Conservation (phyloP, 2,797 vertebrate species). For the Pyrocephalus nanus region DNA sequence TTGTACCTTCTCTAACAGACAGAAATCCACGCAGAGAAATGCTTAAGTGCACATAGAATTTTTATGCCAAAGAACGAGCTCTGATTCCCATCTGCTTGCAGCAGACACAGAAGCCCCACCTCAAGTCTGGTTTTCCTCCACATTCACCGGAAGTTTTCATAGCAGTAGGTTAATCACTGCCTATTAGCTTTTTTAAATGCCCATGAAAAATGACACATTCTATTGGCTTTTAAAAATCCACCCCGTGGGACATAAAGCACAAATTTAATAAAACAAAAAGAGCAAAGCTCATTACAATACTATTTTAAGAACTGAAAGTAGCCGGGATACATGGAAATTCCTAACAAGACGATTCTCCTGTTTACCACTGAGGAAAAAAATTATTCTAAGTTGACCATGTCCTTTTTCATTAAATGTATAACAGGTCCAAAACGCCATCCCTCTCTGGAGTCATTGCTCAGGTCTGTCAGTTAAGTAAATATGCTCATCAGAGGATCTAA, state of each 20-base stretch:
- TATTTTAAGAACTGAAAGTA: neutral
- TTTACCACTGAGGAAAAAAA: neutral
- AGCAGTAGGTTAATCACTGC: neutral
- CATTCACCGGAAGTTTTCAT: neutral
- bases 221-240: neutral
- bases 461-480: constrained; percentile 29
- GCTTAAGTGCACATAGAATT: neutral
- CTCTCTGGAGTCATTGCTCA: neutral
- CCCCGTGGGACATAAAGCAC: neutral
- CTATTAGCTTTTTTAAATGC: neutral
- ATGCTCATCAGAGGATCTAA: neutral
- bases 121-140: neutral
- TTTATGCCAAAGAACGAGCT: neutral
- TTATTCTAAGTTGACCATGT: neutral
- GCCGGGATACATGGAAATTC: neutral
- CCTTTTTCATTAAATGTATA: neutral
- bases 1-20: neutral
- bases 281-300: neutral
- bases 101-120: neutral
- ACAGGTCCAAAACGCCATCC: neutral
- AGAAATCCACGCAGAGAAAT: neutral
- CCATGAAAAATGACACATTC: neutral
- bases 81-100: neutral
- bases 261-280: neutral
- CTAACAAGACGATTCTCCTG: neutral